Evolutionary conservation across 1,140 invertebrate genomes (phyloP).

Genomic region (Saxidomus purpurata): DNA sequence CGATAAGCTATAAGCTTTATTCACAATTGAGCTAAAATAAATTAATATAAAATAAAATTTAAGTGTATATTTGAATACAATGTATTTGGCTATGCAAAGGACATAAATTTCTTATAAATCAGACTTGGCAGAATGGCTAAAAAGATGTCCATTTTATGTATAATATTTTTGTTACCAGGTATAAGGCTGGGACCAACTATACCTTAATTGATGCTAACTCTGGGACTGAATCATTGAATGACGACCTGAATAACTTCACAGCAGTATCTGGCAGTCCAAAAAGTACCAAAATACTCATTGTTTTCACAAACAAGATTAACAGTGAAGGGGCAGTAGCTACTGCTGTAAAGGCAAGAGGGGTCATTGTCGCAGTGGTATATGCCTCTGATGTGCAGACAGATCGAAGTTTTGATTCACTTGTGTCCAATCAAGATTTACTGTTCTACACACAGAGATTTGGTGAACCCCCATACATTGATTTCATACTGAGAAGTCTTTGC

Average conservation of each 20-base stretch:
- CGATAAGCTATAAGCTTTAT: no score
- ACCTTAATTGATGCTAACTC: background rate
- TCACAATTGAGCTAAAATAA: no score
- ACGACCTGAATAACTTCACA: background rate
- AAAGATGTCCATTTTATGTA: no score
- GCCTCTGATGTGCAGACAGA: background rate
- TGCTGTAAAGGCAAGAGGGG: background rate
- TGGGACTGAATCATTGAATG: background rate
- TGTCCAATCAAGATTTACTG: constrained; percentile 31
- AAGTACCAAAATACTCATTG: constrained; percentile 8
- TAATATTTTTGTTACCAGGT: background rate
- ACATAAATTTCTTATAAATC: no score
- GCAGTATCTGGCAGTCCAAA: background rate
- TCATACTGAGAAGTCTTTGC: constrained; percentile 41
- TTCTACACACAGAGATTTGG: constrained; percentile 23
- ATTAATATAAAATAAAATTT: no score
- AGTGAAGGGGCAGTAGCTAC: background rate
- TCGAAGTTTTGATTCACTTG: background rate
- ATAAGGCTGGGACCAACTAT: background rate
- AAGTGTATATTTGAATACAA: no score
- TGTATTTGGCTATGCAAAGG: no score
- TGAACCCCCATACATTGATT: background rate
- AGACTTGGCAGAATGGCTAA: no score
- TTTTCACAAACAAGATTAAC: constrained; percentile 29
- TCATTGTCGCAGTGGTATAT: constrained; percentile 33